phyloP scores from a whole-genome alignment of 2,113 vertebrate species.

The Pleuronectes platessa region DNA sequence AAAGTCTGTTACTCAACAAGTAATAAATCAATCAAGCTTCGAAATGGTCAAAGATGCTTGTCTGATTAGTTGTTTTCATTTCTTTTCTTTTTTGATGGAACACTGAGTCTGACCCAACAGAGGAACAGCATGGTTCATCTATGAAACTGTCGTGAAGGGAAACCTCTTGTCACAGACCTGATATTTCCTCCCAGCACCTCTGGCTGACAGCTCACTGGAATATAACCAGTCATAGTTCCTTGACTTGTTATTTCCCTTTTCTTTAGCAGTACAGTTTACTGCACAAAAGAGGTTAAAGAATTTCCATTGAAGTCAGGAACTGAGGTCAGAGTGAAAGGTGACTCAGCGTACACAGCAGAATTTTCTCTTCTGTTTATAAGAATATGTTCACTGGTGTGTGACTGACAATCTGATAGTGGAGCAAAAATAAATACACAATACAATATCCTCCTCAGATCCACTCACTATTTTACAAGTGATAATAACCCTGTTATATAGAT shows the following conservation, averaged over 20 bases:
- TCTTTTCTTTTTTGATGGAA: slow-evolving; percentile 61
- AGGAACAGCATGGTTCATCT: slow-evolving; percentile 41
- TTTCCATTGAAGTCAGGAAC: slow-evolving; percentile 57
- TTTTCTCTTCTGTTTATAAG: slow-evolving; percentile 60
- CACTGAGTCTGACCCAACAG: slow-evolving; percentile 36
- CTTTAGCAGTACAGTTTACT: slow-evolving; percentile 18
- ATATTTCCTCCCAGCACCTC: slow-evolving; percentile 33
- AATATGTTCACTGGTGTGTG: background rate
- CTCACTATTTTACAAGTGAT: background rate
- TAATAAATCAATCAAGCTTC: slow-evolving; percentile 52
- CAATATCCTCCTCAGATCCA: background rate
- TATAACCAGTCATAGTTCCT: slow-evolving; percentile 37
- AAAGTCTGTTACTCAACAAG: slow-evolving; percentile 34
- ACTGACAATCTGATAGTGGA: background rate
- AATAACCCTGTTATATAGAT: background rate
- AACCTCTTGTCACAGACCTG: slow-evolving; percentile 27
- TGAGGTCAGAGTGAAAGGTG: slow-evolving; percentile 40
- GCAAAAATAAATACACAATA: too few relatives aligned
- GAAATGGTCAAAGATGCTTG: slow-evolving; percentile 38
- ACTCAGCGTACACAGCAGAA: slow-evolving; percentile 1
- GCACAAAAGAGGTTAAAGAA: slow-evolving; percentile 19
- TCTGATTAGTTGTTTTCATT: slow-evolving; percentile 72
- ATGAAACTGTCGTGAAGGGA: slow-evolving; percentile 36
- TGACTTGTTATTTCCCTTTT: slow-evolving; percentile 56
- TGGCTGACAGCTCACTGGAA: slow-evolving; percentile 32